Percentiles rank a stretch among this genome's conserved stretches.
Conservation (phyloP, 1,140 invertebrate genomes). For the Penaeus indicus region DNA sequence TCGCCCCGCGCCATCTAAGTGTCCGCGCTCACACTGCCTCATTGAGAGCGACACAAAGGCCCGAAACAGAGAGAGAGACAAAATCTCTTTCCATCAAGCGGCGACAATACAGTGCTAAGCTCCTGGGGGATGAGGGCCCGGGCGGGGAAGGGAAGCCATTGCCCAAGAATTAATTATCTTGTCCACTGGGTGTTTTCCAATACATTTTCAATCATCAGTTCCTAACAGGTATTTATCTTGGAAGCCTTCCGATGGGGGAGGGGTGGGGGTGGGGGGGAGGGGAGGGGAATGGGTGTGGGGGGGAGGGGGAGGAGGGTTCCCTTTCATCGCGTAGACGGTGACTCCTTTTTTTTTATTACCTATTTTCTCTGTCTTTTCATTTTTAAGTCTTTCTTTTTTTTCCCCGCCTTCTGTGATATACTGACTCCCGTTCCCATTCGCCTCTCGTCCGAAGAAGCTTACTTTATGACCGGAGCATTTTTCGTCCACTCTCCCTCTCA, state of each 20-base stretch:
- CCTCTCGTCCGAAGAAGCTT: no score
- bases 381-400: no score
- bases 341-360: no score
- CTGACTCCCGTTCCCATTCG: no score
- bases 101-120: conserved; percentile 31
- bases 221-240: conserved; percentile 51
- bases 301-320: not conserved
- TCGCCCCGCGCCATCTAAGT: conserved; percentile 2
- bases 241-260: conserved; percentile 10
- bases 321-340: no score
- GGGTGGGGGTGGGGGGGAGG: not conserved
- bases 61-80: conserved; percentile 46
- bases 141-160: no score
- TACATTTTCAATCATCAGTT: conserved; percentile 63
- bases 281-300: not conserved
- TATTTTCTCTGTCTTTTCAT: not conserved
- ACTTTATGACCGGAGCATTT: no score
- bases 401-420: no score
- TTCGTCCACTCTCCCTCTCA: no score
- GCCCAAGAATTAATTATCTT: conserved; percentile 63
- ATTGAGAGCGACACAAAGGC: conserved; percentile 50
- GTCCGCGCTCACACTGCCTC: conserved; percentile 30
- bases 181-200: conserved; percentile 63
- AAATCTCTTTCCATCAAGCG: conserved; percentile 58
- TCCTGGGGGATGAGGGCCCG: not conserved